Evolutionary conservation across 2,113 vertebrate species (phyloP).

Genomic region (Chiloscyllium plagiosum): DNA sequence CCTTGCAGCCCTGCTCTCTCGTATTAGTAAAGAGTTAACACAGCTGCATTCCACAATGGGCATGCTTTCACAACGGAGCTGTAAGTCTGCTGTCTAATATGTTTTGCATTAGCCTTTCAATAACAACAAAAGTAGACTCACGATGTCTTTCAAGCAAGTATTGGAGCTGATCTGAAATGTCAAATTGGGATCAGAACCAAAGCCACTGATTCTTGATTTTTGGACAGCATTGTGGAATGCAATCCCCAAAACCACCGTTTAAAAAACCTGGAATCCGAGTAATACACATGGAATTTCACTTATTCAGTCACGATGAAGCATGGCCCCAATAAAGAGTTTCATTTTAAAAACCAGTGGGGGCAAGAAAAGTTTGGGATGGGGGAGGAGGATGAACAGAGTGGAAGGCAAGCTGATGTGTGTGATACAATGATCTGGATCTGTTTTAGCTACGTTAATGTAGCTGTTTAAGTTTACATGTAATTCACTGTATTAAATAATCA

Average conservation of each 20-base stretch:
- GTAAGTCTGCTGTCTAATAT: neutral
- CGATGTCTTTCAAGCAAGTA: neutral
- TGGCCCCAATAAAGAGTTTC: neutral
- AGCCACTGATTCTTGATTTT: constrained; percentile 15
- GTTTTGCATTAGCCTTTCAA: constrained; percentile 3
- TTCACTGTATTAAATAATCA: neutral
- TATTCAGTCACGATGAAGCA: constrained; percentile 22
- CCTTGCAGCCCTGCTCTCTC: neutral
- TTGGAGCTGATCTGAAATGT: neutral
- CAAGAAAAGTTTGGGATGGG: neutral
- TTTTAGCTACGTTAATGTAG: neutral
- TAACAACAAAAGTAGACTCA: neutral
- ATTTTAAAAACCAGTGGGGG: neutral
- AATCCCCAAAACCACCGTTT: constrained; percentile 20
- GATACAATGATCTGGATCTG: neutral
- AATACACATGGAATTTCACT: constrained; percentile 34
- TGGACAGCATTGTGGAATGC: neutral
- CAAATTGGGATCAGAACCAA: neutral
- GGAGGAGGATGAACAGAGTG: neutral
- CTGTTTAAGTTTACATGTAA: too few relatives aligned
- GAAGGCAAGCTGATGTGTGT: neutral
- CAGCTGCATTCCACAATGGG: neutral
- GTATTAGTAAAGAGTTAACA: neutral
- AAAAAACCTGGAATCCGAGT: constrained; percentile 26
- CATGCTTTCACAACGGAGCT: neutral